A percentile compares a stretch with the other conserved stretches of the same genome.
These are phyloP conservation scores for Pachyrhynchus sulphureomaculatus DNA, from an alignment of 1,140 invertebrate species.

Conservation along the genomic window DNA sequence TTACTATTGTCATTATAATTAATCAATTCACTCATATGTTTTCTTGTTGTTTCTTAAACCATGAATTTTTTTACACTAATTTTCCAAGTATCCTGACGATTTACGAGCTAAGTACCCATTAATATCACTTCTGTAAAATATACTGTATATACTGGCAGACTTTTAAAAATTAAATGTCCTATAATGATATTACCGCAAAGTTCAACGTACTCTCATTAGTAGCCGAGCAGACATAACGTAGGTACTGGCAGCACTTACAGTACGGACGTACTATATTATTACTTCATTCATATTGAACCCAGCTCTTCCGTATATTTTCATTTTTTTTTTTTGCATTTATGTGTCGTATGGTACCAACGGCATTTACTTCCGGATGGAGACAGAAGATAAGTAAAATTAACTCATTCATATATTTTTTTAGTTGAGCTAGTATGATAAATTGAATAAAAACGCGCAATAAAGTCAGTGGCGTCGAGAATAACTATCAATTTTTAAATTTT, in stretches of 20 bases:
- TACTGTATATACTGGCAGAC: background rate
- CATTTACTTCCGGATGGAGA: conserved; percentile 15
- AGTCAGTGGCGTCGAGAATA: too few relatives aligned
- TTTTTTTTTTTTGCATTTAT: conserved; percentile 11
- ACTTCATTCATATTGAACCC: conserved; percentile 21
- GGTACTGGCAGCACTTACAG: conserved; percentile 4
- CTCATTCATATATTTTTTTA: too few relatives aligned
- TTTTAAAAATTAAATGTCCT: conserved; percentile 27
- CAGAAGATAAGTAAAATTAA: background rate
- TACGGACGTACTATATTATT: conserved; percentile 23
- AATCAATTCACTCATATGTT: too few relatives aligned
- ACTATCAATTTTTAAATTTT: too few relatives aligned
- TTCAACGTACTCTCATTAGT: conserved; percentile 18
- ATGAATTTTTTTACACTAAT: too few relatives aligned
- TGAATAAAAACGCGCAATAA: too few relatives aligned
- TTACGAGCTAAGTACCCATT: too few relatives aligned
- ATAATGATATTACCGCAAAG: conserved; percentile 19
- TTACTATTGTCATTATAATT: too few relatives aligned
- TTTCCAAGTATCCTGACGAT: too few relatives aligned
- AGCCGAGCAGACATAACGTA: conserved; percentile 10
- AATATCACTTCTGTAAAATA: too few relatives aligned
- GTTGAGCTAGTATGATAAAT: too few relatives aligned
- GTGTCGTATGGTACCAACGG: conserved; percentile 2
- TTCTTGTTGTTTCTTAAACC: too few relatives aligned
- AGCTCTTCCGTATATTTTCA: conserved; percentile 19